Evolutionary conservation across 1,140 invertebrate species (phyloP).

Genomic region (Pachypsylla venusta): DNA sequence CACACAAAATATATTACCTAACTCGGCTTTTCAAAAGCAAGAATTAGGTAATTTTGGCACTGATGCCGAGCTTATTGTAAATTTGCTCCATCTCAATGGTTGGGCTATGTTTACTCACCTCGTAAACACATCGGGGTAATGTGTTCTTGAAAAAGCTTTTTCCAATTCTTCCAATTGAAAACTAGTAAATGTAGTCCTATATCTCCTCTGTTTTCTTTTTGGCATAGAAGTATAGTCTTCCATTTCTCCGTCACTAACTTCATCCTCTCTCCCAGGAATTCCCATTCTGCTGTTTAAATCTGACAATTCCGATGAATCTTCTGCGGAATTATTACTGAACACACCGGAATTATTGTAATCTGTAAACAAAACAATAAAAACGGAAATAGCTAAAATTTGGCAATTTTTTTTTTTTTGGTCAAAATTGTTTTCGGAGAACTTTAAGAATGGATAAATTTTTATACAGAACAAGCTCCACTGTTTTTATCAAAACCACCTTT

Average conservation of each 20-base stretch:
- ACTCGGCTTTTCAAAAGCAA: too few species aligned
- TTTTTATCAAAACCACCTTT: too few species aligned
- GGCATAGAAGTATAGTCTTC: constrained; percentile 58
- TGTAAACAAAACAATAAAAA: too few species aligned
- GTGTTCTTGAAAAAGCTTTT: constrained; percentile 91
- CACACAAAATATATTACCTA: too few species aligned
- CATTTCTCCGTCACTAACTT: constrained; percentile 55
- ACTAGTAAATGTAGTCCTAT: constrained; percentile 87
- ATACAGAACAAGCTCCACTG: too few species aligned
- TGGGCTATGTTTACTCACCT: too few species aligned
- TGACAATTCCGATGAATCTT: background rate
- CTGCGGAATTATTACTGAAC: background rate
- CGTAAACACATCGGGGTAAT: constrained; percentile 96
- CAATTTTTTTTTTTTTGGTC: background rate
- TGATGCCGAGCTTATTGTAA: too few species aligned
- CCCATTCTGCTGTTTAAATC: background rate
- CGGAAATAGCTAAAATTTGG: background rate
- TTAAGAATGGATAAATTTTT: too few species aligned
- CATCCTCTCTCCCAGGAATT: constrained; percentile 30
- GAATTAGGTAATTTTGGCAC: too few species aligned
- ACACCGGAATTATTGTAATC: background rate
- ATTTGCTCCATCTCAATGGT: too few species aligned
- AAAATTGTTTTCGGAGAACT: too few species aligned
- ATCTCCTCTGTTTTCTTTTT: constrained; percentile 79
- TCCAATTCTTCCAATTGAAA: constrained; percentile 93